These are phyloP conservation scores for Macaria notata DNA, from an alignment of 2,888 invertebrate genomes.

Conservation along the genomic window DNA sequence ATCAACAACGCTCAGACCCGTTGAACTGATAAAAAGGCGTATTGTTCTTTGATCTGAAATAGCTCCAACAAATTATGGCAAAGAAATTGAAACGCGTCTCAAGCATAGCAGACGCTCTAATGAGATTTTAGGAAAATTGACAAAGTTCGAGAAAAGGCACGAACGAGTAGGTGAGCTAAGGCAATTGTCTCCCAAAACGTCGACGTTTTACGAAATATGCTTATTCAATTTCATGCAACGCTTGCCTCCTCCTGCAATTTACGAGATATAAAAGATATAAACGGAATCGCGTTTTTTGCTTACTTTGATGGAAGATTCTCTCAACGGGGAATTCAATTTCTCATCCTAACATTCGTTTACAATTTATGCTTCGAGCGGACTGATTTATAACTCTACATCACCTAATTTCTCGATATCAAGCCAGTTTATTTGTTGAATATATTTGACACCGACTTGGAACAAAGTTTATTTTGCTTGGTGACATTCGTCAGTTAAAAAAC, in stretches of 20 bases:
- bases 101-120: slow-evolving; percentile 69
- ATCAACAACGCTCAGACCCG: no score
- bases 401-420: slow-evolving; percentile 26
- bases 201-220: slow-evolving; percentile 83
- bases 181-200: slow-evolving; percentile 82
- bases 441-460: neutral
- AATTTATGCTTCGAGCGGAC: slow-evolving; percentile 63
- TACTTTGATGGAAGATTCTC: slow-evolving; percentile 81
- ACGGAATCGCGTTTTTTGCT: slow-evolving; percentile 83
- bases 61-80: slow-evolving; percentile 42
- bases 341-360: slow-evolving; percentile 70
- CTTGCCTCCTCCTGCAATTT: slow-evolving; percentile 83
- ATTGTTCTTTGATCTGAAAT: slow-evolving; percentile 14
- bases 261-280: slow-evolving; percentile 83
- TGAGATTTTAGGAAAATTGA: slow-evolving; percentile 79
- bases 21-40: no score
- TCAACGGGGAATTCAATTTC: slow-evolving; percentile 80
- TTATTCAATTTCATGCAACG: slow-evolving; percentile 83
- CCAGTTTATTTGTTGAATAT: no score
- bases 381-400: slow-evolving; percentile 55
- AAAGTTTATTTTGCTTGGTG: slow-evolving; percentile 40
- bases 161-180: slow-evolving; percentile 81
- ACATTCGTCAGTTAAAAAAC: slow-evolving; percentile 70
- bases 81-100: slow-evolving; percentile 58
- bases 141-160: slow-evolving; percentile 79